Evolutionary conservation across 1,140 invertebrate species (phyloP), one percentile per base, ranked within the genome.

Genomic region (Macrosteles quadrilineatus): DNA sequence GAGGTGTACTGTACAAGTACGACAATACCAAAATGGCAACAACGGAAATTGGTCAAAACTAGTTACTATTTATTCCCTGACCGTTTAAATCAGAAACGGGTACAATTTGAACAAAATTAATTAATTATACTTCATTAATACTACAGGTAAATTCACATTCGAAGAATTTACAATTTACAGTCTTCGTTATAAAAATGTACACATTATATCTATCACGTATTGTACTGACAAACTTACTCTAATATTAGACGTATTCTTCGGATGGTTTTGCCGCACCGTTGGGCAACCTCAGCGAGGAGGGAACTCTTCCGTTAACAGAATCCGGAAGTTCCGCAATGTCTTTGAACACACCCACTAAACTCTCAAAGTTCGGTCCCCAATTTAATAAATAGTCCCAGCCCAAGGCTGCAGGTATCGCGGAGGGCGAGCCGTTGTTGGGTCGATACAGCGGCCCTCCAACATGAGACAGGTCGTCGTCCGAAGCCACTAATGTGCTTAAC

Each of bases 311-410:
- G 45, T 75, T 72, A 4, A 72, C 71, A 12, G 73, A 73, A 27
- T 96, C 93, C 1, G 95, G 95, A 73, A 98, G 81, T 81, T 97
- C 92, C 17, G 94, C 95, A 76, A 98, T 98, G 79, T 98, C 96
- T 82, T 95, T 96, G 77, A 98, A 98, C 43, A 98, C 95, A 1
- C 95, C 95, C 57, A 96, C 93, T 76, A 98, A 85, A 78, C 91
- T 96, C 80, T 97, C 93, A 80, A 97, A 97, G 82, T 95, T 97
- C 6, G 95, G 95, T 9, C 95, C 94, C 96, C 96, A 98, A 82
- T 96, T 97, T 17, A 97, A 84, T 66, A 97, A 82, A 77, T 97
- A 96, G 76, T 97, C 95, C 94, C 95, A 97, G 57, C 94, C 91
- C 30, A 97, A 82, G 2, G 88, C 85, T 1, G 83, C 85, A 53